Evolutionary conservation across 2,113 vertebrate species (phyloP), one percentile per base, ranked within the genome.

Genomic region (Corydoras sp.): DNA sequence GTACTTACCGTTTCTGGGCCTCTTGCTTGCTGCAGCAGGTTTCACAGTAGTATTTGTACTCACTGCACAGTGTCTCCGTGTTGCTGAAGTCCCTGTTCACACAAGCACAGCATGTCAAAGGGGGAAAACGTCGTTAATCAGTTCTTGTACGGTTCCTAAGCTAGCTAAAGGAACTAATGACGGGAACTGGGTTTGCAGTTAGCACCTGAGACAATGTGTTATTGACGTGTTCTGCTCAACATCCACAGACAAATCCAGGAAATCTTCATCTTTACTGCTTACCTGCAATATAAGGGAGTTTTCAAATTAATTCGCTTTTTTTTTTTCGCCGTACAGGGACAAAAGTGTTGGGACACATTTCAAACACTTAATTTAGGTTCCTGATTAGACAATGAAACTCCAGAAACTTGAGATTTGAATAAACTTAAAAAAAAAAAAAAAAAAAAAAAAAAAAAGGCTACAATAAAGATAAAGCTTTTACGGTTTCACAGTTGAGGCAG

Each of bases 251-350:
- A 98, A 93, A 82, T 98, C 96, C 85, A 98, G 92, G 83, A 98
- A 98, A 86, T 98, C 96, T 89, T 98, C 96, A 80, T 98, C 96
- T 92, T 98, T 98, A 86, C 96, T 98, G 90, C 96, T 98, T 81
- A 98, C 95, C 96, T 98, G 86, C 73, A 80, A 15, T 82, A 65
- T 85, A 76, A 73, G 73, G 55, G 53, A 70, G 55, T 4, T 43
- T 43, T 43, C 7, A 8, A 24, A 24, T 24, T 24, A 24, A 24
- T 24, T 24, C 18, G 18, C 18, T 43, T 43, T 8, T 43, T 35
- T 35, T 35, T 4, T 43, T 43, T 43, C 35, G 7, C 7, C 2
- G 0, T 24, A 2, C 18, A 24, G 18, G 18, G 18, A 2, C 35
- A 43, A 43, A 43, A 4, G 35, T 43, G 18, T 24, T 24, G 18